A percentile compares a stretch with the other conserved stretches of the same genome.
phyloP scores from a whole-genome alignment of 2,888 invertebrate species.

The Phlogophora meticulosa region DNA sequence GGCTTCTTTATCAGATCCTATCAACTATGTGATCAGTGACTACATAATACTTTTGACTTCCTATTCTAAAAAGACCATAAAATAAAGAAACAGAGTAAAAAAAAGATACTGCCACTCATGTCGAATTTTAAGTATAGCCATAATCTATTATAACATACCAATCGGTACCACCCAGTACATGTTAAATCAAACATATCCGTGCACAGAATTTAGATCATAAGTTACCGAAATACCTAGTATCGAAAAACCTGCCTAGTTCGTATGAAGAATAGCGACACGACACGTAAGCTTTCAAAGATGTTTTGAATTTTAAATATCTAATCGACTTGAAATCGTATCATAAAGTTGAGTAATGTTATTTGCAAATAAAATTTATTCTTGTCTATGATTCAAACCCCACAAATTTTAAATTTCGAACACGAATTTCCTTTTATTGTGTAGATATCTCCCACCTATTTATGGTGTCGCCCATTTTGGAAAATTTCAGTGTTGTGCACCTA shows the following conservation, averaged over 20 bases:
- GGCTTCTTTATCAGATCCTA: conserved; percentile 7
- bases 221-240: conserved; percentile 63
- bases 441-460: neutral
- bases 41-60: neutral
- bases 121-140: conserved; percentile 35
- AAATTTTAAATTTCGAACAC: conserved; percentile 62
- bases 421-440: conserved; percentile 26
- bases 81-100: neutral
- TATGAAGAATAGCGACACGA: conserved; percentile 57
- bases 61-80: no score
- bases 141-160: conserved; percentile 65
- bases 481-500: conserved; percentile 10
- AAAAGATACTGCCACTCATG: conserved; percentile 4
- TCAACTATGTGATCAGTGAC: conserved; percentile 9
- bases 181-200: conserved; percentile 61
- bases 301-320: conserved; percentile 67
- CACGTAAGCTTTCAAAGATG: conserved; percentile 63
- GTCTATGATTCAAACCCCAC: conserved; percentile 48
- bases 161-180: conserved; percentile 70
- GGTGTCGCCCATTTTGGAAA: conserved; percentile 37
- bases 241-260: conserved; percentile 60
- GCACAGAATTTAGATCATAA: conserved; percentile 68
- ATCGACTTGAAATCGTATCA: conserved; percentile 56
- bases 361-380: conserved; percentile 55
- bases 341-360: conserved; percentile 43